Percentiles rank a stretch among this genome's conserved stretches.
phyloP scores from a whole-genome alignment of 2,797 vertebrate genomes.

The Alcedo atthis region DNA sequence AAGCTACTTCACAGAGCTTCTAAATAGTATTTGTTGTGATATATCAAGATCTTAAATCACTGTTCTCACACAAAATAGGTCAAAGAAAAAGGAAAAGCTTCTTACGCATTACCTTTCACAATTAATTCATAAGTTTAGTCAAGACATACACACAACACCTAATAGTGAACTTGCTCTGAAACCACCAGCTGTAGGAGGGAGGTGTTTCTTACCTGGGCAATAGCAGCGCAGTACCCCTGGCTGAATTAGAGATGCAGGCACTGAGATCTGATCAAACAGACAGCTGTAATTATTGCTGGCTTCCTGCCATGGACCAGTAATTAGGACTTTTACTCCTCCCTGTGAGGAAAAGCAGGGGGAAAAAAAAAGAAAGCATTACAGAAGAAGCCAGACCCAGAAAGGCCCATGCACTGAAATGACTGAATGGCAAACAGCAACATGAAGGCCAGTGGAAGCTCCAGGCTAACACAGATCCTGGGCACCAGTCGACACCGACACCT shows the following conservation, averaged over 20 bases:
- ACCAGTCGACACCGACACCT: not conserved
- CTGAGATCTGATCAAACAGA: constrained; percentile 98
- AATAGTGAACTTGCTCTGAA: not conserved
- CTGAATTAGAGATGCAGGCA: constrained; percentile 97
- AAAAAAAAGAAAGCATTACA: not conserved
- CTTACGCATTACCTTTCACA: not conserved
- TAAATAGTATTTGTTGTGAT: not conserved
- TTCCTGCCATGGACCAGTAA: constrained; percentile 98
- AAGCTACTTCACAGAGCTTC: not conserved
- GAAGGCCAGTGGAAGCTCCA: not conserved
- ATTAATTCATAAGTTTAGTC: not conserved
- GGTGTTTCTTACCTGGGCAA: constrained; percentile 89
- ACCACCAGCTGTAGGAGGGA: not conserved
- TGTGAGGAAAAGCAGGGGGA: constrained; percentile 53
- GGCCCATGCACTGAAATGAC: not conserved
- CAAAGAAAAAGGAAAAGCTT: not conserved
- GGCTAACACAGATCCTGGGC: not conserved
- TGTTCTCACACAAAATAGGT: not conserved
- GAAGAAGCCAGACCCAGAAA: not conserved
- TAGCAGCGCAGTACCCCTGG: constrained; percentile 98
- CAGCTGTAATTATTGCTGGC: constrained; percentile 97
- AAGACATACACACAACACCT: rapidly evolving
- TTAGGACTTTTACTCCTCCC: constrained; percentile 98
- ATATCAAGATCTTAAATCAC: not conserved
- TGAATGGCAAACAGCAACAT: not conserved